Base-by-base conservation (phyloP, 2,888 invertebrate species). In the Drosophila infuscata region DNA sequence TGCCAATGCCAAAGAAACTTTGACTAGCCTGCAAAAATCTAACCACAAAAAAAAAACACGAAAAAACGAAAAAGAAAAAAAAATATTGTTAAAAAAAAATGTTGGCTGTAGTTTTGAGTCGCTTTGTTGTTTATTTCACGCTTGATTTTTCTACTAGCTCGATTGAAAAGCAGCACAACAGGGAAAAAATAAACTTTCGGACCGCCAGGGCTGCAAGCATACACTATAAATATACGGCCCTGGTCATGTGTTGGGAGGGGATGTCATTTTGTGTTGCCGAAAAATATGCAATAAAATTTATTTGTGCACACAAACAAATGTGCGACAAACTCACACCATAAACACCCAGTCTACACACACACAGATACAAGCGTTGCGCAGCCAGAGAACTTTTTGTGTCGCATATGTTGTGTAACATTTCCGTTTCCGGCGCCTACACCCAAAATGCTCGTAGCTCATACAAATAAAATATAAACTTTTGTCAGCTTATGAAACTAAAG, bases 261-360 rank as follows among this genome's bases (percentile, higher is more conserved):
- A 71, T 83, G 84, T 79, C 84, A 83, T 76, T 60, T 87, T 89
- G 85, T 82, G 25, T 25, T 46, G 89, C 89, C 90, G 69, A 90
- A 79, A 90, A 87, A 87, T 87, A 84, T 89, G 90, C 89, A 90
- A 87, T 90, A 83, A 90, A 87, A 84, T 84, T 80, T 87, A 89
- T 89, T 83, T 76, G 70, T 56, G 51, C 74, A 79, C 67, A 79
- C 63, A 79, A 25, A 25, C 25, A 25, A 25, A 51, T 66, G 65
- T 64, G 56, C 59, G 43, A 36, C 60, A 58, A 25, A 65, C 12
- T 32, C 46, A 46, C 17, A 57, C 36, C 38, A 46, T 43, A 46
- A 41, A 53, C 53, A 36, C 11, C 49, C 7, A 33, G 33, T 4
- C 33, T 17, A 15, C 5, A 54, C 5, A 54, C 5, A 54, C n/a